Evolutionary conservation across 2,888 invertebrate genomes (phyloP).

Genomic region (Tetragonisca angustula): DNA sequence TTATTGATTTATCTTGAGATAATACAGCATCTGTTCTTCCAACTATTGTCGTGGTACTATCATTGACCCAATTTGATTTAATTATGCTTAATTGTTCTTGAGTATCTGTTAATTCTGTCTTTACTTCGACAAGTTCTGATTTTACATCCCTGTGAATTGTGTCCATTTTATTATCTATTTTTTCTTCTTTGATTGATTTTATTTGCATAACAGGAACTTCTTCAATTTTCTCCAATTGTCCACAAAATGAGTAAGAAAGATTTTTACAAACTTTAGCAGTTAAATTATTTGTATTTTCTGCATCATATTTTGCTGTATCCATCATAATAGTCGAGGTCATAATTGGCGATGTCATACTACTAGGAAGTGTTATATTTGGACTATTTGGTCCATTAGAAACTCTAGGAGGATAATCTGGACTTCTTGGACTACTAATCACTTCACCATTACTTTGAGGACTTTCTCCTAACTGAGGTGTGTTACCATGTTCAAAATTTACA

Average conservation of each 20-base stretch:
- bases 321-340: conserved; percentile 61
- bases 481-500: conserved; percentile 75
- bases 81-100: conserved; percentile 28
- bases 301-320: conserved; percentile 69
- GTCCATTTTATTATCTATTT: conserved; percentile 43
- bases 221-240: conserved; percentile 20
- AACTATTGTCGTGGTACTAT: conserved; percentile 10
- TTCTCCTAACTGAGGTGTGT: conserved; percentile 79
- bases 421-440: conserved; percentile 79
- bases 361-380: conserved; percentile 71
- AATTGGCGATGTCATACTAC: conserved; percentile 55
- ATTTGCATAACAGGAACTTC: conserved; percentile 42
- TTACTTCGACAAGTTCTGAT: conserved; percentile 57
- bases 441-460: conserved; percentile 79
- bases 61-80: conserved; percentile 50
- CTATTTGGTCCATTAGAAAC: conserved; percentile 77
- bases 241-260: conserved; percentile 49
- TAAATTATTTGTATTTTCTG: conserved; percentile 42
- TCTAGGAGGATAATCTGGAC: conserved; percentile 81
- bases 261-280: conserved; percentile 37
- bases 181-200: conserved; percentile 36
- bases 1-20: conserved; percentile 42
- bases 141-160: conserved; percentile 39
- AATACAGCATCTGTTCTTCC: conserved; percentile 5
- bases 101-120: conserved; percentile 69